Percentiles rank a stretch among this genome's conserved stretches.
Conservation (phyloP, 2,888 invertebrate genomes). For the Parasteatoda lunata region DNA sequence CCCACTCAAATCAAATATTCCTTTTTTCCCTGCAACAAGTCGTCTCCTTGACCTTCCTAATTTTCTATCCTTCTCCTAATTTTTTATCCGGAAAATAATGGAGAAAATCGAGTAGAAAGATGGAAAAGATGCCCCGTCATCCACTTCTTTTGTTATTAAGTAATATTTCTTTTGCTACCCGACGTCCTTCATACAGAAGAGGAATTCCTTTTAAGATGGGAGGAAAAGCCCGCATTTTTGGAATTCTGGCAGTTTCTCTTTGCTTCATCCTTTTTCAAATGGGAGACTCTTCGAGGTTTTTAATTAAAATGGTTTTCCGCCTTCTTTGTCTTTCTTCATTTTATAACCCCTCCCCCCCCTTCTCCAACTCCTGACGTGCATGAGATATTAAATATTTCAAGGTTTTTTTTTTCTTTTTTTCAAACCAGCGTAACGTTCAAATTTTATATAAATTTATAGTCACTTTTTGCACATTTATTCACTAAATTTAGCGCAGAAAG, state of each 20-base stretch:
- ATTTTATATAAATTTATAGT: too few species aligned
- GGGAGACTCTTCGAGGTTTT: slow-evolving; percentile 9
- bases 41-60: background rate
- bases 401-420: too few species aligned
- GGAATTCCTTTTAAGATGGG: slow-evolving; percentile 22
- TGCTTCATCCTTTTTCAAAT: background rate
- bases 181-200: background rate
- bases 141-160: slow-evolving; percentile 38
- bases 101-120: slow-evolving; percentile 5
- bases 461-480: too few species aligned
- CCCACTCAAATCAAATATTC: background rate
- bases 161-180: slow-evolving; percentile 25
- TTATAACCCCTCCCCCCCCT: too few species aligned
- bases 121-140: slow-evolving; percentile 12
- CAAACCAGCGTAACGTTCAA: too few species aligned
- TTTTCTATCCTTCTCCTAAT: slow-evolving; percentile 16
- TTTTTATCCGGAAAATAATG: slow-evolving; percentile 3
- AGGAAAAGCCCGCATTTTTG: slow-evolving; percentile 34
- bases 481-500: too few species aligned
- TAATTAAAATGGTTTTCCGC: slow-evolving; percentile 34
- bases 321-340: background rate
- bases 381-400: too few species aligned
- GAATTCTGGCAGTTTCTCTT: slow-evolving; percentile 28
- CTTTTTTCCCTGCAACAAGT: slow-evolving; percentile 5
- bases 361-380: background rate